A percentile compares a stretch with the other conserved stretches of the same genome.
These are phyloP conservation scores for Drosophila neonasuta DNA, from an alignment of 2,888 invertebrate genomes.

Conservation along the genomic window DNA sequence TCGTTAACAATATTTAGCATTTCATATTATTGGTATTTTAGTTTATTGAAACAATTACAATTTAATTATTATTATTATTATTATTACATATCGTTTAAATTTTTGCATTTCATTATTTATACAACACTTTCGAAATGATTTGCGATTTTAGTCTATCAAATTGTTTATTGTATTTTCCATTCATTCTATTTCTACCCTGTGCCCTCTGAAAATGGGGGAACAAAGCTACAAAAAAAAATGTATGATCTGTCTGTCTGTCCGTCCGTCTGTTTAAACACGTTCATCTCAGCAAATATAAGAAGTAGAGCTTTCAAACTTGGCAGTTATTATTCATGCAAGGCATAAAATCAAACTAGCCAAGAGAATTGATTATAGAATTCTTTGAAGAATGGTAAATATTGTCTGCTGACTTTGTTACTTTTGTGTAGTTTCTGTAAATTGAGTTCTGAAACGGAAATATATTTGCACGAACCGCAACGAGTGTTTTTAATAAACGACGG, in stretches of 20 bases:
- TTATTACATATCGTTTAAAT: slow-evolving; percentile 43
- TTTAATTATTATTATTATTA: slow-evolving; percentile 14
- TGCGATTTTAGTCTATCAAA: slow-evolving; percentile 51
- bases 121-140: slow-evolving; percentile 58
- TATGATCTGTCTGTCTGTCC: background rate
- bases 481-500: background rate
- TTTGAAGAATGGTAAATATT: background rate
- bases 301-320: background rate
- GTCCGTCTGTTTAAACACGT: background rate
- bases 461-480: background rate
- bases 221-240: background rate
- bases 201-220: slow-evolving; percentile 2
- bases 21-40: slow-evolving; percentile 31
- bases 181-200: background rate
- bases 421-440: background rate
- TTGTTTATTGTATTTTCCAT: slow-evolving; percentile 22
- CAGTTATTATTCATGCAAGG: background rate
- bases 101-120: slow-evolving; percentile 46
- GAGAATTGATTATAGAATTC: background rate
- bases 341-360: background rate
- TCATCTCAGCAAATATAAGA: background rate
- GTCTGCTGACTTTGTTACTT: background rate
- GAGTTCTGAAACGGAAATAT: background rate
- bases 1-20: slow-evolving; percentile 43
- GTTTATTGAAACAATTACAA: slow-evolving; percentile 60